These are phyloP conservation scores for Drosophila nigromelanica DNA, from an alignment of 1,140 invertebrate genomes.

Conservation along the genomic window DNA sequence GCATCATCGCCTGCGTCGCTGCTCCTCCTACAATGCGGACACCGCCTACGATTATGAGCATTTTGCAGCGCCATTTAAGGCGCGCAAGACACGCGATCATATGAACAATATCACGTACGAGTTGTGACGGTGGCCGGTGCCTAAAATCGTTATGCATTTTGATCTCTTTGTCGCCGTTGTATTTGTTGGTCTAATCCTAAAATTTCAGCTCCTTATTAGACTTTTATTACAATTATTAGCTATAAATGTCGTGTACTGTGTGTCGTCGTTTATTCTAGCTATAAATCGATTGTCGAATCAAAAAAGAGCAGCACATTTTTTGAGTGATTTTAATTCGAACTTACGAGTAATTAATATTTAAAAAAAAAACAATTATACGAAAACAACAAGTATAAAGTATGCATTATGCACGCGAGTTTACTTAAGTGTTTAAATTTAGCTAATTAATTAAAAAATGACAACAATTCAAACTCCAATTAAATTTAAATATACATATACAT, in stretches of 20 bases:
- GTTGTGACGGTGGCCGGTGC: slow-evolving; percentile 78
- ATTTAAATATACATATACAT: slow-evolving; percentile 77
- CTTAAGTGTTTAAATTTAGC: slow-evolving; percentile 78
- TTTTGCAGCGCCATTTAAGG: slow-evolving; percentile 76
- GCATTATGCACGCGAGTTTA: slow-evolving; percentile 65
- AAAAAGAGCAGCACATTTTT: slow-evolving; percentile 69
- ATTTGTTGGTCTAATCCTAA: slow-evolving; percentile 59
- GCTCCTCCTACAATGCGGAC: slow-evolving; percentile 76
- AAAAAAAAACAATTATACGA: slow-evolving; percentile 47
- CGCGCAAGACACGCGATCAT: slow-evolving; percentile 80
- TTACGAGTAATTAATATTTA: slow-evolving; percentile 44
- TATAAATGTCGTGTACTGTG: slow-evolving; percentile 67
- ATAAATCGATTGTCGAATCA: slow-evolving; percentile 48
- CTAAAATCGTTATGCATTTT: slow-evolving; percentile 56
- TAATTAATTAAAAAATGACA: slow-evolving; percentile 70
- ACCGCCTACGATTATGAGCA: slow-evolving; percentile 74
- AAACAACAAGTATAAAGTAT: slow-evolving; percentile 39
- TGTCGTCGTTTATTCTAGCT: slow-evolving; percentile 67
- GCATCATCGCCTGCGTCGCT: slow-evolving; percentile 66
- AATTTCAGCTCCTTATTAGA: slow-evolving; percentile 60
- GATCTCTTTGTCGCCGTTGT: slow-evolving; percentile 68
- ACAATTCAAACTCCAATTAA: slow-evolving; percentile 78
- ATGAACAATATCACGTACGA: slow-evolving; percentile 83
- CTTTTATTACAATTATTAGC: slow-evolving; percentile 78
- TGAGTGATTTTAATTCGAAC: slow-evolving; percentile 77